These are phyloP conservation scores for Philotrypesis tridentata DNA, from an alignment of 1,140 invertebrate species.

Conservation along the genomic window DNA sequence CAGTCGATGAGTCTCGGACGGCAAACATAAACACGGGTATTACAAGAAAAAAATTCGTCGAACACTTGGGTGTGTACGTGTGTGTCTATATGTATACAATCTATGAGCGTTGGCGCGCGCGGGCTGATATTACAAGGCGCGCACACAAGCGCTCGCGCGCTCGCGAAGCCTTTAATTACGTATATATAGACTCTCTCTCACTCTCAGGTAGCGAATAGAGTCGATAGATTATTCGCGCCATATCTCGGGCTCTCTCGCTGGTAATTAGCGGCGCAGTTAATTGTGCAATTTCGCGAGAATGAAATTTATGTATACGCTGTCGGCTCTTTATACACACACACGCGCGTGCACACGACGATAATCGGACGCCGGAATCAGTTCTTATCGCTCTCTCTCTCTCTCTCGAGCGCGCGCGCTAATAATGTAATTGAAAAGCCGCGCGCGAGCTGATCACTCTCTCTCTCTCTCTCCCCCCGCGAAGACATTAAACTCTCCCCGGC, in stretches of 20 bases:
- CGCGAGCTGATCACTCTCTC: too few species aligned
- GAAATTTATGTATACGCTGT: constrained; percentile 17
- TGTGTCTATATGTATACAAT: too few species aligned
- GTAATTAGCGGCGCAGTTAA: constrained; percentile 48
- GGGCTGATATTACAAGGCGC: too few species aligned
- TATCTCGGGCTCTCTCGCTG: constrained; percentile 13
- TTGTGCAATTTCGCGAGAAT: constrained; percentile 20
- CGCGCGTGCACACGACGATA: constrained; percentile 18
- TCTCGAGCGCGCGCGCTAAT: neutral
- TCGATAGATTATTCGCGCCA: constrained; percentile 45
- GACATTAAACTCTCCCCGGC: constrained; percentile 10
- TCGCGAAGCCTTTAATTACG: constrained; percentile 27
- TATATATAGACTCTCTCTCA: constrained; percentile 18
- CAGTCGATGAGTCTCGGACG: neutral
- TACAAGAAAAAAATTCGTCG: constrained; percentile 8
- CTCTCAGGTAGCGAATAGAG: constrained; percentile 20
- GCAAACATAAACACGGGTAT: constrained; percentile 13
- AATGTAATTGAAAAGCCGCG: constrained; percentile 35
- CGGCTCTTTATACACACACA: neutral
- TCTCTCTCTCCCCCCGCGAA: neutral
- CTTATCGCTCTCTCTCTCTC: too few species aligned
- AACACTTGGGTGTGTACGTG: neutral
- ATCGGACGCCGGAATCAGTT: constrained; percentile 18
- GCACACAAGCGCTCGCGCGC: too few species aligned
- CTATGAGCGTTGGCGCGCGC: too few species aligned